phyloP scores from a whole-genome alignment of 1,140 invertebrate species.

The Sitobion miscanthi region DNA sequence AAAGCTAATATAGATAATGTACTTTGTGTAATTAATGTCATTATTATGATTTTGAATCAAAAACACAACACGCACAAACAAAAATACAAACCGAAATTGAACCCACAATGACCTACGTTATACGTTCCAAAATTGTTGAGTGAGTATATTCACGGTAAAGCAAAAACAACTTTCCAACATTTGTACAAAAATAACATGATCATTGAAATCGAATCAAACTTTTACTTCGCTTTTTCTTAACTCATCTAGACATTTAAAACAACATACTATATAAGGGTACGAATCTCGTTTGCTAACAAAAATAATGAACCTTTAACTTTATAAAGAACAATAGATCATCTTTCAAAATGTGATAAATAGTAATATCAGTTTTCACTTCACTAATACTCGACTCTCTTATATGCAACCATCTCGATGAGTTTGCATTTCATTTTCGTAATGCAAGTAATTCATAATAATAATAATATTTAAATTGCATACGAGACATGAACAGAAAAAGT shows the following conservation, averaged over 20 bases:
- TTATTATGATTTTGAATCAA: neutral
- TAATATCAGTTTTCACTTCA: neutral
- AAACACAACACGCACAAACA: neutral
- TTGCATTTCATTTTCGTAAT: neutral
- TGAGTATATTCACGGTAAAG: neutral
- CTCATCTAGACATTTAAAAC: neutral
- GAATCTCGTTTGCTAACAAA: neutral
- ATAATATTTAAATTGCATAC: neutral
- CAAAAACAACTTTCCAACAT: neutral
- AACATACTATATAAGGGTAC: neutral
- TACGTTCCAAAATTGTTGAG: neutral
- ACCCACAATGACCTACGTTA: neutral
- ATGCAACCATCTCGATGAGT: neutral
- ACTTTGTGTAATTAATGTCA: neutral
- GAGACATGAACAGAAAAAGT: neutral
- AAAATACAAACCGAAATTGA: neutral
- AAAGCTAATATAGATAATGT: neutral
- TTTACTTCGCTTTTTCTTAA: neutral
- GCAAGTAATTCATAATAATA: neutral
- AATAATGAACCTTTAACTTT: constrained; percentile 1
- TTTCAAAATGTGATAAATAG: neutral
- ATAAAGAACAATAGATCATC: neutral
- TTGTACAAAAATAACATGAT: neutral
- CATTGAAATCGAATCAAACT: neutral
- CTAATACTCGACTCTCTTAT: neutral